Percentiles rank a stretch among this genome's conserved stretches.
Evolutionary conservation across 2,113 vertebrate genomes (phyloP).

Genomic region (Callipepla californica): DNA sequence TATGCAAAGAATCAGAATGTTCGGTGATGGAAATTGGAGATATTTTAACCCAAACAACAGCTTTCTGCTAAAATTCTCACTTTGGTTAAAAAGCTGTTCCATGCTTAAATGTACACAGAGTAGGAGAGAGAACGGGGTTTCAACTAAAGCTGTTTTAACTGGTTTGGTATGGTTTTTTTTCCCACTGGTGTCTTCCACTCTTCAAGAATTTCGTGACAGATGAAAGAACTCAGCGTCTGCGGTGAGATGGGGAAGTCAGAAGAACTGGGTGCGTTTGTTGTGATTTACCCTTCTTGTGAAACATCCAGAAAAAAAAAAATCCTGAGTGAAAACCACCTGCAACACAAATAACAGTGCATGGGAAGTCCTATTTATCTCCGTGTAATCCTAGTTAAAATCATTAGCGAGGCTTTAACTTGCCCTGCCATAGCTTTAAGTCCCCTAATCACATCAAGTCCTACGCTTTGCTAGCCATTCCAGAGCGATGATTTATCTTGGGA

Average conservation of each 20-base stretch:
- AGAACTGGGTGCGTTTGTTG: background rate
- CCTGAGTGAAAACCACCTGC: background rate
- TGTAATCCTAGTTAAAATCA: background rate
- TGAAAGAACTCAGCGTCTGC: background rate
- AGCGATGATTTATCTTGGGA: conserved; percentile 39
- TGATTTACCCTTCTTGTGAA: background rate
- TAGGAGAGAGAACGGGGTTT: background rate
- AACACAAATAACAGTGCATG: background rate
- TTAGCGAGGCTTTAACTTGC: background rate
- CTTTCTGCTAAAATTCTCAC: conserved; percentile 49
- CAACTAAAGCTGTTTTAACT: background rate
- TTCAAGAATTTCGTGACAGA: background rate
- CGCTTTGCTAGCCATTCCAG: background rate
- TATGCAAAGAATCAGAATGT: conserved; percentile 20
- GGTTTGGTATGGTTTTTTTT: background rate
- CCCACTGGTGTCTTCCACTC: background rate
- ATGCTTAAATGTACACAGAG: conserved; percentile 35
- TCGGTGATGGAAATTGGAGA: conserved; percentile 30
- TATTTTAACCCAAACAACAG: conserved; percentile 73
- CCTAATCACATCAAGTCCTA: conserved; percentile 17
- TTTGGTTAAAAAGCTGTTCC: conserved; percentile 31
- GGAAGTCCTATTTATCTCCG: background rate
- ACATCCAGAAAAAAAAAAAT: background rate
- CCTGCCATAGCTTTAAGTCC: background rate
- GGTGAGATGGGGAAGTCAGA: background rate